These are phyloP conservation scores for Neoaliturus tenellus DNA, from an alignment of 2,888 invertebrate species.

Conservation along the genomic window DNA sequence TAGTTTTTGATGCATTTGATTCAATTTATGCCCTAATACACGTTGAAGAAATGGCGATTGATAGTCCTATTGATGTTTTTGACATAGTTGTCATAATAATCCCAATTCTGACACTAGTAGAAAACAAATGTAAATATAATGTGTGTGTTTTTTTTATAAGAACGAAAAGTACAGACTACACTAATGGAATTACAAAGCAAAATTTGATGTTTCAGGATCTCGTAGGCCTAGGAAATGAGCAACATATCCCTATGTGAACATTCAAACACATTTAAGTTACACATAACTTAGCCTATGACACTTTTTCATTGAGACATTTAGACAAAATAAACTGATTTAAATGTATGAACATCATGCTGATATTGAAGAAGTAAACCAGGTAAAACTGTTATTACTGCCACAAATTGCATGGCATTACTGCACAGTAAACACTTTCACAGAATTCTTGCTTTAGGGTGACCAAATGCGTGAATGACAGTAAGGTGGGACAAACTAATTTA, in stretches of 20 bases:
- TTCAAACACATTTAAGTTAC: no score
- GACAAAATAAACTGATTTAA: not conserved
- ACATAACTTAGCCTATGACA: no score
- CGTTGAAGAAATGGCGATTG: not conserved
- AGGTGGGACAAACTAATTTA: no score
- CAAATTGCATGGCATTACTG: not conserved
- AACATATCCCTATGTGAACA: no score
- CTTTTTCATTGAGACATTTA: no score
- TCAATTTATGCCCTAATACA: not conserved
- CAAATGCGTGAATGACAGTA: no score
- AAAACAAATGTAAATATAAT: no score
- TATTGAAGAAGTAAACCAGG: not conserved
- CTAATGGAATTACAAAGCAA: not conserved
- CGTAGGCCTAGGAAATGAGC: not conserved
- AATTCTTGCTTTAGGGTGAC: not conserved
- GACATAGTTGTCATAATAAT: not conserved
- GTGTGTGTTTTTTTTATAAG: no score
- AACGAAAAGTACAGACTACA: not conserved
- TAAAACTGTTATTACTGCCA: not conserved
- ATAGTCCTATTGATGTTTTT: not conserved
- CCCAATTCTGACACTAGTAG: not conserved
- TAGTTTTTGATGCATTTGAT: no score
- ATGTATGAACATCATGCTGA: not conserved
- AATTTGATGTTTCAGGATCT: constrained; percentile 21
- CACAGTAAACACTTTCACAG: not conserved